Conservation (phyloP, 2,797 vertebrate genomes). For the Thunnus albacares region DNA sequence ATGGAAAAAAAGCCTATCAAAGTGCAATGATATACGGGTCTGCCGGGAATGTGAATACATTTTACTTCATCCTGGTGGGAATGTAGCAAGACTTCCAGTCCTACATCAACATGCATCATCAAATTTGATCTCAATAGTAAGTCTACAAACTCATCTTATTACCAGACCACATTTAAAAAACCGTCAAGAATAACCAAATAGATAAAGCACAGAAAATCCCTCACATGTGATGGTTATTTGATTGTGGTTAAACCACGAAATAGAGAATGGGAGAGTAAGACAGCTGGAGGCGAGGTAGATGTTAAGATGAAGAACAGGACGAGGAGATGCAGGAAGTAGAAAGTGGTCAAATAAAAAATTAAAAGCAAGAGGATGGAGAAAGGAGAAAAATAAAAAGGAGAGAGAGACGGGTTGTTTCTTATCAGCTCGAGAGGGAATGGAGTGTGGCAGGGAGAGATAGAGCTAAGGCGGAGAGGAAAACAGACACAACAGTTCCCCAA, state of each 20-base stretch:
- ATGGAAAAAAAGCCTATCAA: no score
- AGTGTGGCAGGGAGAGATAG: slow-evolving; percentile 49
- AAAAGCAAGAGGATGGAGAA: not conserved
- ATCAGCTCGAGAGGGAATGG: slow-evolving; percentile 30
- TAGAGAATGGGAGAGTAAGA: not conserved
- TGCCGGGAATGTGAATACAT: not conserved
- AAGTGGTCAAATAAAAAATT: not conserved
- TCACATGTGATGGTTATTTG: not conserved
- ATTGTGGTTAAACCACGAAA: slow-evolving; percentile 6
- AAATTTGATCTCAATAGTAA: not conserved
- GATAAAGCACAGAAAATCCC: not conserved
- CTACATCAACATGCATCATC: no score
- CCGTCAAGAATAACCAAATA: not conserved
- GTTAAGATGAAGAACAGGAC: slow-evolving; percentile 2
- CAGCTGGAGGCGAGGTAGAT: not conserved
- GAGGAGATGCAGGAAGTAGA: not conserved
- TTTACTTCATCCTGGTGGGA: not conserved
- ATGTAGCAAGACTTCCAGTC: not conserved
- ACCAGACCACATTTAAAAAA: not conserved
- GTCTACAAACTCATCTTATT: not conserved
- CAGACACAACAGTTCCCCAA: slow-evolving; percentile 37
- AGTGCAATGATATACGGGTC: not conserved
- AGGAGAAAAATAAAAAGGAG: slow-evolving; percentile 13
- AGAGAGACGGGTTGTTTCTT: slow-evolving; percentile 30
- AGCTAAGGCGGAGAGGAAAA: slow-evolving; percentile 16